Evolutionary conservation across 2,888 invertebrate genomes (phyloP).

Genomic region (Dryococelus australis): DNA sequence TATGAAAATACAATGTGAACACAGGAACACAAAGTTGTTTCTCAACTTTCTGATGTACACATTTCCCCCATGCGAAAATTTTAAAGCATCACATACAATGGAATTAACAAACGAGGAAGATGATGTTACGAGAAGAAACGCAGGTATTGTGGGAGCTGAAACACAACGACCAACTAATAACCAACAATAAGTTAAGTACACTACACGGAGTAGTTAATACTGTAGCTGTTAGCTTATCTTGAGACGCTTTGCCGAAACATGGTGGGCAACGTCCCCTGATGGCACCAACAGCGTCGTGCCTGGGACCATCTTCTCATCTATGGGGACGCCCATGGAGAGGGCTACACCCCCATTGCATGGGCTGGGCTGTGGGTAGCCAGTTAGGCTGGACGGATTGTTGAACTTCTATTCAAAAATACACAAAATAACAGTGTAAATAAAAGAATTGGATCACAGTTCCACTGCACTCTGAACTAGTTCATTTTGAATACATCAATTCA

Average conservation of each 20-base stretch:
- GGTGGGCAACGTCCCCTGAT: constrained; percentile 37
- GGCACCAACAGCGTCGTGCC: constrained; percentile 33
- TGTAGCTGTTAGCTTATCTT: constrained; percentile 45
- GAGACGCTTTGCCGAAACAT: constrained; percentile 39
- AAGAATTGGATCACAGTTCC: no score
- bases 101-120: background rate
- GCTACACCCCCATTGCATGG: constrained; percentile 40
- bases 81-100: background rate
- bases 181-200: background rate
- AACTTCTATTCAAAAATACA: constrained; percentile 33
- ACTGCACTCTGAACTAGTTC: no score
- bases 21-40: background rate
- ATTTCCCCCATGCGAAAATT: background rate
- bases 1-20: background rate
- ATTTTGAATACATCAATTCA: no score
- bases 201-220: constrained; percentile 19
- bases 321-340: constrained; percentile 36
- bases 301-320: constrained; percentile 32
- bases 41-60: background rate
- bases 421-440: background rate
- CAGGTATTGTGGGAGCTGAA: constrained; percentile 11
- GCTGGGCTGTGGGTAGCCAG: constrained; percentile 37
- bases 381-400: constrained; percentile 42
- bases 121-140: background rate
- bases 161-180: background rate